These are phyloP conservation scores for Nasonia oneida DNA, from an alignment of 2,888 invertebrate genomes.

Conservation along the genomic window DNA sequence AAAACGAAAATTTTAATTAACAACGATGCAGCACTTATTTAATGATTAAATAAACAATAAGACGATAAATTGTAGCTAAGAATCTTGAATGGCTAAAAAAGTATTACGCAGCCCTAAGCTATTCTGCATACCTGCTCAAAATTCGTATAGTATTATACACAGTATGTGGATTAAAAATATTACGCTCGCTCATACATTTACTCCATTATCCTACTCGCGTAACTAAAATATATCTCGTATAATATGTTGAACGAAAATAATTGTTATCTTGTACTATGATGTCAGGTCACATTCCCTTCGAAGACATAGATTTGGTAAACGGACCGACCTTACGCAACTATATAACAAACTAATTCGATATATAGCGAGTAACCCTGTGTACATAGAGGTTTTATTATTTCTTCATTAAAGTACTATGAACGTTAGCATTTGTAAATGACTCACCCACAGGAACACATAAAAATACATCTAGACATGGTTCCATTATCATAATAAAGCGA, in stretches of 20 bases:
- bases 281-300: conserved; percentile 56
- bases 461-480: conserved; percentile 52
- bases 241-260: conserved; percentile 66
- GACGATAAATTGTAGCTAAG: neutral
- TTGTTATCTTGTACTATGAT: conserved; percentile 68
- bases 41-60: neutral
- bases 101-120: neutral
- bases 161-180: conserved; percentile 41
- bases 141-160: conserved; percentile 1
- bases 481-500: conserved; percentile 41
- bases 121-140: conserved; percentile 4
- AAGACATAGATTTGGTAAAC: conserved; percentile 54
- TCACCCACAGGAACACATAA: conserved; percentile 52
- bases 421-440: conserved; percentile 37
- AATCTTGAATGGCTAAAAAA: conserved; percentile 2
- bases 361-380: conserved; percentile 60
- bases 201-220: conserved; percentile 61
- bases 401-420: conserved; percentile 39
- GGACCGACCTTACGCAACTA: conserved; percentile 58
- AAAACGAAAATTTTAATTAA: neutral
- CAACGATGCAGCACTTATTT: neutral
- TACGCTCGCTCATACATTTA: conserved; percentile 24
- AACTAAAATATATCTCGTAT: conserved; percentile 68
- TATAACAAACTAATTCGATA: conserved; percentile 56
- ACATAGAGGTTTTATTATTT: conserved; percentile 45